Evolutionary conservation across 2,888 invertebrate genomes (phyloP), one percentile per base, ranked within the genome.

Genomic region (Drosophila picticornis): DNA sequence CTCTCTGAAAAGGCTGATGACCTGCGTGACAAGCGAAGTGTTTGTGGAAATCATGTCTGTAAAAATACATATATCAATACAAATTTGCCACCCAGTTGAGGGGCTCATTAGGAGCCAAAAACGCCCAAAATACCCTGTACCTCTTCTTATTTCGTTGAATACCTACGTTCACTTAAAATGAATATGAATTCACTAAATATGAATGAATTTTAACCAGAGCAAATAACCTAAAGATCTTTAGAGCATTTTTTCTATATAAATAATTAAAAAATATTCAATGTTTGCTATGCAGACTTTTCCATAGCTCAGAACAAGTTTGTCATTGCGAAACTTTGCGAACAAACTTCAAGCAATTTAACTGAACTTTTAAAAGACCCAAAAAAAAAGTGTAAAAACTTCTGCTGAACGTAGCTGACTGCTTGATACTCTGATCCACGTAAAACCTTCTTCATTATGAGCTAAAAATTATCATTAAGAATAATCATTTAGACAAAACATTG

Each of bases 61-160:
- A 13, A 43, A 55, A 43, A 40, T 5, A 25, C 25, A 11, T 10
- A 65, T 57, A 46, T 57, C 31, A 67, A 69, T 59, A 59, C 51
- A 60, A 40, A 63, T 64, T 57, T 68, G 36, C 50, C 50, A 38
- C 34, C 19, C 48, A 34, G 31, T 27, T 38, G 56, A 55, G 64
- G 36, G 53, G 40, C 50, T 72, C 50, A 50, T 72, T 72, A 59
- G 58, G 16, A 34, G 11, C 19, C 27, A n/a, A 40, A 7, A 11
- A n/a, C 4, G n/a, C 6, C 13, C 4, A 36, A 36, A 19, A 36
- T 19, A 7, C 19, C 19, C 2, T 36, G 32, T 3, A 32, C 22
- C 29, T 10, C 9, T 22, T 16, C 2, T 3, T 16, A 53, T 9
- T 22, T 22, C 16, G 10, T 5, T 0, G 5, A 53, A 16, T 5